Evolutionary conservation across 30 jellyfish, hydroid and myxozoan genomes (phyloP).

Genomic region (Turritopsis rubra): DNA sequence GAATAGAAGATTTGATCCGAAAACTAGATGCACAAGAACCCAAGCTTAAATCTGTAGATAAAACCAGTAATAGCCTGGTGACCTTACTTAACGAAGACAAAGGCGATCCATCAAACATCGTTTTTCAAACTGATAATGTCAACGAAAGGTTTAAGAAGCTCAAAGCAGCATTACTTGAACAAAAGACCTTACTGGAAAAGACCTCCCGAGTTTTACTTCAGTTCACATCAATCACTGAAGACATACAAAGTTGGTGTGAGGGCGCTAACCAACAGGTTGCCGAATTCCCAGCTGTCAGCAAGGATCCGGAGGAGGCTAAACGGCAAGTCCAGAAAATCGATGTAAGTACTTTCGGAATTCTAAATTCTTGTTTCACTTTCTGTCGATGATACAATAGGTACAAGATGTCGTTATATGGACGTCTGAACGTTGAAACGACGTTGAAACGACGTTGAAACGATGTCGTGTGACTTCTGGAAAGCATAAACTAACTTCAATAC

Average conservation of each 20-base stretch:
- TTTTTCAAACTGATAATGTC: slow-evolving; percentile 31
- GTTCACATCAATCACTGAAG: slow-evolving; percentile 29
- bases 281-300: slow-evolving; percentile 41
- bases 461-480: too few relatives aligned
- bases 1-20: slow-evolving; percentile 54
- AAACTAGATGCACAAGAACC: slow-evolving; percentile 47
- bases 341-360: slow-evolving; percentile 34
- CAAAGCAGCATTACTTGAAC: slow-evolving; percentile 29
- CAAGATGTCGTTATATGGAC: too few relatives aligned
- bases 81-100: slow-evolving; percentile 28
- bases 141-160: slow-evolving; percentile 35
- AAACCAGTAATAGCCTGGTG: slow-evolving; percentile 41
- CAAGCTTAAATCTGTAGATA: slow-evolving; percentile 34
- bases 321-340: slow-evolving; percentile 53
- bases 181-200: slow-evolving; percentile 36
- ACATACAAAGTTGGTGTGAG: slow-evolving; percentile 50
- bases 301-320: slow-evolving; percentile 53
- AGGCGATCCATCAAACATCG: slow-evolving; percentile 43
- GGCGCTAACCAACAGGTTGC: slow-evolving; percentile 38
- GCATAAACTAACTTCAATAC: not conserved
- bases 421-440: too few relatives aligned
- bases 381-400: too few relatives aligned
- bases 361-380: not conserved
- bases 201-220: slow-evolving; percentile 44
- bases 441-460: too few relatives aligned